These are phyloP conservation scores for Apostichopus californicus DNA, from an alignment of 35 echinoderm and acorn worm genomes.

Conservation along the genomic window DNA sequence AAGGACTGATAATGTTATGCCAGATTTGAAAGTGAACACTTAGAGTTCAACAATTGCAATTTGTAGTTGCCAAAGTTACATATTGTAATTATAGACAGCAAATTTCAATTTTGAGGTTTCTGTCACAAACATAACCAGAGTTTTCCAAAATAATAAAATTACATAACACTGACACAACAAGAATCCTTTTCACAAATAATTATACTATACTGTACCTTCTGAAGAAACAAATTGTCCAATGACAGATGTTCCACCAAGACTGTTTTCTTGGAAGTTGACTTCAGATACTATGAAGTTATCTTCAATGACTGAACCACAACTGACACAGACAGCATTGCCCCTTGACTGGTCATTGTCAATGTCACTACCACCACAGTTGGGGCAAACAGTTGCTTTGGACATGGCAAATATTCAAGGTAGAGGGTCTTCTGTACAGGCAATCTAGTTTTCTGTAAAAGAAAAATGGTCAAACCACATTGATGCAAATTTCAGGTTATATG, in stretches of 20 bases:
- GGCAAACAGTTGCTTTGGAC: conserved; percentile 91
- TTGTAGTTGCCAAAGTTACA: too few relatives aligned
- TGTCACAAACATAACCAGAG: too few relatives aligned
- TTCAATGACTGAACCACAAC: conserved; percentile 94
- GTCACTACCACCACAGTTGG: conserved; percentile 93
- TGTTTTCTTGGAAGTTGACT: conserved; percentile 91
- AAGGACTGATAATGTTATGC: too few relatives aligned
- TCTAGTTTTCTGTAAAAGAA: not conserved
- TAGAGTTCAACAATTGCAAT: too few relatives aligned
- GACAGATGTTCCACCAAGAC: conserved; percentile 93
- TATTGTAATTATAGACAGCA: too few relatives aligned
- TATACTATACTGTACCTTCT: conserved; percentile 67
- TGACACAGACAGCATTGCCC: conserved; percentile 94
- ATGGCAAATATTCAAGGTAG: conserved; percentile 29
- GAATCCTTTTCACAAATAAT: too few relatives aligned
- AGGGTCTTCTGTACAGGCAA: not conserved
- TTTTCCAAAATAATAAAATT: too few relatives aligned
- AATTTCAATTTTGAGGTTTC: too few relatives aligned
- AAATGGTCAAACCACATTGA: too few relatives aligned
- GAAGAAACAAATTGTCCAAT: conserved; percentile 97
- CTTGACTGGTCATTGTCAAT: conserved; percentile 96
- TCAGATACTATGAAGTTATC: conserved; percentile 97
- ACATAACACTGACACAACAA: too few relatives aligned
- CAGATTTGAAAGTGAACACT: too few relatives aligned
- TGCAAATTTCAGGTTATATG: too few relatives aligned